These are phyloP conservation scores for Watersipora subatra DNA, from an alignment of 1,140 invertebrate genomes.

Conservation along the genomic window DNA sequence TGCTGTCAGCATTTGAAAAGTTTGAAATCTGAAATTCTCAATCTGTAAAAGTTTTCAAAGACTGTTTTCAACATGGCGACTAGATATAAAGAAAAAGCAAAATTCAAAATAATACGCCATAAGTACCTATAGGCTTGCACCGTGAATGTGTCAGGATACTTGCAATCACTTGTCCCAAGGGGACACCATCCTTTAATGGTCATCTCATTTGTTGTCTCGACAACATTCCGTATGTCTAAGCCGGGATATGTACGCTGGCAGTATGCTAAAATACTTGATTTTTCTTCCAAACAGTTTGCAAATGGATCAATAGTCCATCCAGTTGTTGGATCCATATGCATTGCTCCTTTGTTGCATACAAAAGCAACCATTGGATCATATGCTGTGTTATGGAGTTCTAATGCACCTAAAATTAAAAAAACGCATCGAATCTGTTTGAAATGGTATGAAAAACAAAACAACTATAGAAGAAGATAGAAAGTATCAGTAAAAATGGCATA, in stretches of 20 bases:
- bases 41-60: too few relatives aligned
- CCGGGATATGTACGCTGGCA: background rate
- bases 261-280: background rate
- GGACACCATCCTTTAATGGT: background rate
- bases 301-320: background rate
- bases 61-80: too few relatives aligned
- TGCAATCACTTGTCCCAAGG: background rate
- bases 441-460: too few relatives aligned
- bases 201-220: background rate
- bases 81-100: too few relatives aligned
- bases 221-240: background rate
- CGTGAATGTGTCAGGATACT: background rate
- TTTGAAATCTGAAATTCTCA: too few relatives aligned
- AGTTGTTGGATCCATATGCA: constrained; percentile 47
- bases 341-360: constrained; percentile 31
- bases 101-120: too few relatives aligned
- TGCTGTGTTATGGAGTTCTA: background rate
- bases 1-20: too few relatives aligned
- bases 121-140: background rate
- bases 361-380: constrained; percentile 35
- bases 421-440: too few relatives aligned
- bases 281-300: background rate
- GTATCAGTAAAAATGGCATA: too few relatives aligned
- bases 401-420: background rate
- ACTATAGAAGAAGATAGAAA: too few relatives aligned